Evolutionary conservation across 2,797 vertebrate species (phyloP), one percentile per base, ranked within the genome.

Genomic region (Ptychobarbus kaznakovi): DNA sequence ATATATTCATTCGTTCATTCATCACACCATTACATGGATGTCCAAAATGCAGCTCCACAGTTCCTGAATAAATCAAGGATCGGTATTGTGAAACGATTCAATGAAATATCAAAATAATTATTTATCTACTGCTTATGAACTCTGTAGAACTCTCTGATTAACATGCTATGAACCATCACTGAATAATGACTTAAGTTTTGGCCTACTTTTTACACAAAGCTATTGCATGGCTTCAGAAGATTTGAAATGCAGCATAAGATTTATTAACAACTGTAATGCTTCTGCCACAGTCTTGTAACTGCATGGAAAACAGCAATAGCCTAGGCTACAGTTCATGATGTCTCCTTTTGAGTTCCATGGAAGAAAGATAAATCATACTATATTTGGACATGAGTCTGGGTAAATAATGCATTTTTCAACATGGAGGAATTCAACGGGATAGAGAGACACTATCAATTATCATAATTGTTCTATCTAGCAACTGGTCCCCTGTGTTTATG

Each of bases 401-500:
- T 75, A 75, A 75, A 51, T 75, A 75, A 51, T 51, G 35, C 46
- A 13, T n/a, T 25, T 58, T 40, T 58, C 11, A 42, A 68, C 65
- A 51, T 4, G 18, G 18, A 49, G 25, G 3, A 46, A 46, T n/a
- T 25, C 38, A 58, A 72, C 38, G 72, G 53, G 35, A 53, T 65
- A 28, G 13, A 65, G 20, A 77, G 42, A 68, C 20, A 38, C 58
- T 42, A 53, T 77, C 32, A 86, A 81, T 88, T 81, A 75, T 38
- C 81, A 88, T 66, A 44, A 70, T 63, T 79, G 76, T 74, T 61
- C 12, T 40, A 49, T 80, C 32, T 65, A 25, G 63, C 42, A 83
- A 81, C 63, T 56, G 53, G 42, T 25, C 66, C 75, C 70, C 85
- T 35, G 35, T 84, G 86, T 86, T 88, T 88, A 80, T 86, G 86